Base-by-base conservation (phyloP, 1,140 invertebrate species). In the Drosophila jambulina region DNA sequence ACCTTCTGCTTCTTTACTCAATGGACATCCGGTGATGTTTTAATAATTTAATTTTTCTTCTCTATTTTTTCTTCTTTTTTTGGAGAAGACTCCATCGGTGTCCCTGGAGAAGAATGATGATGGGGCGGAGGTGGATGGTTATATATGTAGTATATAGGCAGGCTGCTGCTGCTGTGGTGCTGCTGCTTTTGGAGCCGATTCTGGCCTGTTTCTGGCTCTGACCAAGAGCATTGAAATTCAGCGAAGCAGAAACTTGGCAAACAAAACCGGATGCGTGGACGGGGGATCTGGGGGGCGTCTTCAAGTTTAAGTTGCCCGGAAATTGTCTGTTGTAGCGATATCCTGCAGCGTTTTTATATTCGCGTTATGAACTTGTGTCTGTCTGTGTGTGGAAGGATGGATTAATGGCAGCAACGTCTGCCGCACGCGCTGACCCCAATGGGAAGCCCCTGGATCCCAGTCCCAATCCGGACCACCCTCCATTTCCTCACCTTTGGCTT, bases 321-420 rank as follows among this genome's bases (percentile, higher is more conserved):
- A 91, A 91, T 91, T 91, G 88, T 91, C 87, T 87, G 88, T 91
- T 91, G 87, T 91, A 75, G 88, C 87, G 87, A 91, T 91, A 91
- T 87, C 88, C 88, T 91, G 83, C 88, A 91, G 87, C 80, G 80
- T 91, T 91, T 78, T 91, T 91, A 91, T 84, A 91, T 81, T 82
- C 78, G 83, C 88, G 80, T 91, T 91, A 91, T 91, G 87, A 91
- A 91, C 80, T 84, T 68, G 61, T 45, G 51, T 54, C 40, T 51
- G 38, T 51, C 59, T 62, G 48, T 54, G 81, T 70, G 61, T 68
- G 62, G 85, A 85, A 85, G 81, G 84, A 81, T 90, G 81, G 78
- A 90, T 88, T 88, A 90, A 84, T 90, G 78, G 75, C 64, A 75
- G 80, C 42, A 65, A 90, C 72, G 80, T 88, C 84, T 84, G 84